A percentile compares a stretch with the other conserved stretches of the same genome.
These are phyloP conservation scores for Procambarus clarkii DNA, from an alignment of 1,140 invertebrate species.

Conservation along the genomic window DNA sequence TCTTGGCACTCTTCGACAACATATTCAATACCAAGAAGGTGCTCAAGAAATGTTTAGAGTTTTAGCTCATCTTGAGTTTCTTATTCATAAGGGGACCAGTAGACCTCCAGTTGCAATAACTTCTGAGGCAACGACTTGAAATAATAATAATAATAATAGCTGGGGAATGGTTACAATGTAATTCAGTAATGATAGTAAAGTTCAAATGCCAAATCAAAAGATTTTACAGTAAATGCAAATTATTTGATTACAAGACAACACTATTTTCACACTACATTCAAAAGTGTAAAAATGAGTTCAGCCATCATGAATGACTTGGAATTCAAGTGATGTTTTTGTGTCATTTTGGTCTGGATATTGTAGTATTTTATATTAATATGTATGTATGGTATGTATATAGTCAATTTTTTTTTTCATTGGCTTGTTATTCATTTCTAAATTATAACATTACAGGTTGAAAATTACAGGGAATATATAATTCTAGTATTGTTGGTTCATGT, in stretches of 20 bases:
- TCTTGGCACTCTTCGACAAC: constrained; percentile 46
- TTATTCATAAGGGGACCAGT: constrained; percentile 51
- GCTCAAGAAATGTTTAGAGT: constrained; percentile 67
- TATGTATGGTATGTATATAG: too few species aligned
- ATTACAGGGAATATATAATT: too few species aligned
- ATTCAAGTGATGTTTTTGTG: too few species aligned
- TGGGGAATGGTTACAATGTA: neutral
- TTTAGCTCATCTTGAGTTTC: constrained; percentile 61
- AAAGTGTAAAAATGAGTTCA: neutral
- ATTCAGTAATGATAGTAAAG: neutral
- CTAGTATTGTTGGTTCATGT: too few species aligned
- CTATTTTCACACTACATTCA: too few species aligned
- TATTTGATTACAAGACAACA: neutral
- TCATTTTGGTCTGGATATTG: too few species aligned
- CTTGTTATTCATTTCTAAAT: too few species aligned
- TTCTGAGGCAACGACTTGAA: constrained; percentile 31
- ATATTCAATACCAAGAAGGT: constrained; percentile 63
- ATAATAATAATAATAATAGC: neutral
- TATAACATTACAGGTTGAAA: too few species aligned
- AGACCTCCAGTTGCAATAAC: constrained; percentile 37
- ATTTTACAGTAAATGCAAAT: neutral
- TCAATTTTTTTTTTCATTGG: too few species aligned
- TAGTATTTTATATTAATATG: too few species aligned
- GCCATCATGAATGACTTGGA: neutral
- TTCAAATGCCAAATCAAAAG: neutral